Evolutionary conservation across 2,797 vertebrate genomes (phyloP).

Genomic region (Trematomus bernacchii): DNA sequence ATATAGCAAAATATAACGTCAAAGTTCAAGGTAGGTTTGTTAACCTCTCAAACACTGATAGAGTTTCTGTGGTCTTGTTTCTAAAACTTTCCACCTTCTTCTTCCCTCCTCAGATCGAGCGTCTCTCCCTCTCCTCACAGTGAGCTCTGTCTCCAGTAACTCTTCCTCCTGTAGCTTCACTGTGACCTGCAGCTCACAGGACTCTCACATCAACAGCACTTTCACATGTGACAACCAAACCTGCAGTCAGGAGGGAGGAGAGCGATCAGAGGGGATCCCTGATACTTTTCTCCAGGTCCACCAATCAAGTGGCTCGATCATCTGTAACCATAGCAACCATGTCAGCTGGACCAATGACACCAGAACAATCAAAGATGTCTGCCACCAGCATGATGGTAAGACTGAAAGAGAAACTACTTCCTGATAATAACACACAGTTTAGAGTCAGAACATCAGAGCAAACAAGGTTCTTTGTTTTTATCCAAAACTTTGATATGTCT

Average conservation of each 20-base stretch:
- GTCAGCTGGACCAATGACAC: fast-evolving
- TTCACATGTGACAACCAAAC: no score
- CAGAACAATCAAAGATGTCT: fast-evolving
- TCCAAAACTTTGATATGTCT: no score
- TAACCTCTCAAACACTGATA: no score
- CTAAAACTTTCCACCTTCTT: not conserved
- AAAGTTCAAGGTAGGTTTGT: slow-evolving; percentile 53
- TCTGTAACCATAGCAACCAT: slow-evolving; percentile 10
- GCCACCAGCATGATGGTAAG: no score
- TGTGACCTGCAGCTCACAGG: no score
- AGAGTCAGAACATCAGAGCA: no score
- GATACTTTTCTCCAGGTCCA: not conserved
- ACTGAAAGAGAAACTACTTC: not conserved
- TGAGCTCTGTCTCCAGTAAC: not conserved
- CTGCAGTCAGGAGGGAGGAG: slow-evolving; percentile 23
- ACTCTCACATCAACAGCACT: no score
- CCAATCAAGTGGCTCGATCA: not conserved
- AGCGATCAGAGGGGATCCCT: not conserved
- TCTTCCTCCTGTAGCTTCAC: slow-evolving; percentile 16
- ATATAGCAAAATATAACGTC: no score
- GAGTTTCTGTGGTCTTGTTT: no score
- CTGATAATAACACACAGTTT: not conserved
- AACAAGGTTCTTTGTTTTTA: no score
- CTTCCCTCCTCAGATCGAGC: slow-evolving; percentile 33
- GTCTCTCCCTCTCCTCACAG: slow-evolving; percentile 20